Evolutionary conservation across 53 echinoderm and acorn worm species (phyloP).

Genomic region (Temnopleurus reevesii): DNA sequence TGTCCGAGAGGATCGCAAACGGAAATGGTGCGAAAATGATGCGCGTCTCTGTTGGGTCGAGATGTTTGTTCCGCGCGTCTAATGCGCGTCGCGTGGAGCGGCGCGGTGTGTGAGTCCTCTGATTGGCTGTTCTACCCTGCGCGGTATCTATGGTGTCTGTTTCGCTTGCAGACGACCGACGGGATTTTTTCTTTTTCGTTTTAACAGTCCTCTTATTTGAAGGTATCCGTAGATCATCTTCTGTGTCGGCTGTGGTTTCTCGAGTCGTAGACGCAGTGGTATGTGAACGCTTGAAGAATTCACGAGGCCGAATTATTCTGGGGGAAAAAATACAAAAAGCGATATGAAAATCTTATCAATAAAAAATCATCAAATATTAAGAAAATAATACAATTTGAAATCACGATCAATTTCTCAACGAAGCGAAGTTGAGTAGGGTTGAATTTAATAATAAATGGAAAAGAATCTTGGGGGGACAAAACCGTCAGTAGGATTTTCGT

Average conservation of each 20-base stretch:
- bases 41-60: neutral
- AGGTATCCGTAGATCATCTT: neutral
- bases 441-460: no score
- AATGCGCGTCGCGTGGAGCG: neutral
- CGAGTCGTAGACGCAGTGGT: neutral
- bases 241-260: slow-evolving; percentile 24
- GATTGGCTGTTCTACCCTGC: neutral
- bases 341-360: no score
- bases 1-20: slow-evolving; percentile 8
- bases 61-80: neutral
- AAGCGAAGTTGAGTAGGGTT: no score
- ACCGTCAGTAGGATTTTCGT: no score
- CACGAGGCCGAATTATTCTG: neutral
- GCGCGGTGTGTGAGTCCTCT: neutral
- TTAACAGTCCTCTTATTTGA: slow-evolving; percentile 14
- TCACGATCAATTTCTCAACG: no score
- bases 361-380: no score
- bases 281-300: neutral
- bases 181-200: slow-evolving; percentile 34
- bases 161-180: slow-evolving; percentile 14
- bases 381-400: no score
- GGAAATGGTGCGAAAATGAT: slow-evolving; percentile 40
- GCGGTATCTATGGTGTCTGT: neutral
- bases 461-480: no score
- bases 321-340: no score